phyloP scores from a whole-genome alignment of 2,888 invertebrate genomes.

The Dorcus parallelipipedus region DNA sequence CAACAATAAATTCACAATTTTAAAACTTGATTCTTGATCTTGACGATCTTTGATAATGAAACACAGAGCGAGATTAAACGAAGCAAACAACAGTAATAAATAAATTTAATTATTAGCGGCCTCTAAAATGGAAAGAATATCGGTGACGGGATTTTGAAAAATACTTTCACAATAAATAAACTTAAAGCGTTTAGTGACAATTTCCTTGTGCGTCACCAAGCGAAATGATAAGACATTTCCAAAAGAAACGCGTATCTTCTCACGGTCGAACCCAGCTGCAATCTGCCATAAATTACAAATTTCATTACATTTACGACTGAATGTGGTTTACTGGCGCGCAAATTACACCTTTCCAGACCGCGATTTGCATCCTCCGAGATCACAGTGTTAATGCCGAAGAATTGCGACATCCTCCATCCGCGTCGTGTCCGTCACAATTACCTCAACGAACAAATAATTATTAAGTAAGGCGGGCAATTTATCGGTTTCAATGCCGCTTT shows the following conservation, averaged over 20 bases:
- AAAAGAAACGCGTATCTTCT: neutral
- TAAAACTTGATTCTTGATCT: too few relatives aligned
- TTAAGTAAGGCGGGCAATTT: neutral
- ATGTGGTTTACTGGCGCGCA: neutral
- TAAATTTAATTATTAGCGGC: too few relatives aligned
- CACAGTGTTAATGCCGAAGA: constrained; percentile 8
- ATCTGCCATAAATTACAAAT: neutral
- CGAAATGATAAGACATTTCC: neutral
- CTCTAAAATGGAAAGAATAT: too few relatives aligned
- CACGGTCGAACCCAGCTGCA: neutral
- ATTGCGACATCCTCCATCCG: constrained; percentile 9
- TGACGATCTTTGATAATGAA: too few relatives aligned
- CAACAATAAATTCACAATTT: too few relatives aligned
- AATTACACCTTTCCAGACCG: constrained; percentile 9
- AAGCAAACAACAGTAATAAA: too few relatives aligned
- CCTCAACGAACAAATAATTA: neutral
- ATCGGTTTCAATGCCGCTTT: neutral
- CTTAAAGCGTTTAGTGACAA: neutral
- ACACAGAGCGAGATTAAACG: too few relatives aligned
- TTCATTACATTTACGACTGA: constrained; percentile 1
- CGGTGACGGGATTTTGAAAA: too few relatives aligned
- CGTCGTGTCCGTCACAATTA: neutral
- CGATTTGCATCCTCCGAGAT: neutral
- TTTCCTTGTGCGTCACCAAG: neutral
- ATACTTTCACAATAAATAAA: too few relatives aligned